Evolutionary conservation across 2,113 vertebrate species (phyloP), one percentile per base, ranked within the genome.

Genomic region (Anhinga anhinga): DNA sequence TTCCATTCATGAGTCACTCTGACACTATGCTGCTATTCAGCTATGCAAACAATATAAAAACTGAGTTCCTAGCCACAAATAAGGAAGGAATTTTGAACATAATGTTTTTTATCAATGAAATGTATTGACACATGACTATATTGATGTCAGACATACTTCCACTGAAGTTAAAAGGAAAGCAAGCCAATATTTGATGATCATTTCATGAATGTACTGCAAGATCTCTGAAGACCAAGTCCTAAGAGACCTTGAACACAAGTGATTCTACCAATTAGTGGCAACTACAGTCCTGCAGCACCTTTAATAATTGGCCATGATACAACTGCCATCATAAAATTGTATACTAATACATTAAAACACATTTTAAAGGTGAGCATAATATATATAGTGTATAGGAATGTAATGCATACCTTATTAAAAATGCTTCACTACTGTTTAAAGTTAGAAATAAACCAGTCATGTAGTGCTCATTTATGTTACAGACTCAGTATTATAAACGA

Each of bases 1-100:
- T 90, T 90, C 65, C 86, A 91, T 94, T 87, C 87, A 69, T 93
- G 86, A 95, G 81, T 93, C 95, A 94, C 49, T 95, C 47, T 26
- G 61, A 82, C 50, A 90, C 78, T 77, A 30, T 18, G 25, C 45
- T 80, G 73, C 69, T 89, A 95, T 93, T 80, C 89, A 95, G 66
- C 81, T 91, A 72, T 79, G 69, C 82, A 93, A 93, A 94, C 81
- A 95, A 55, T 32, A 90, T 13, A 72, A 89, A 93, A 69, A 9
- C 13, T 16, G 32, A 88, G 59, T 53, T 92, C 53, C 49, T 65
- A 59, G 53, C 12, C 74, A 87, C 36, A 94, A 95, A 93, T 80
- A 80, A 82, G 19, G 71, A 85, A 79, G 40, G 78, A 72, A 82
- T 91, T 91, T 70, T 59, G 49, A 93, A 80, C 42, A 82, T 23